phyloP scores from a whole-genome alignment of 2,888 invertebrate genomes.

The Poecilobothrus nobilitatus region DNA sequence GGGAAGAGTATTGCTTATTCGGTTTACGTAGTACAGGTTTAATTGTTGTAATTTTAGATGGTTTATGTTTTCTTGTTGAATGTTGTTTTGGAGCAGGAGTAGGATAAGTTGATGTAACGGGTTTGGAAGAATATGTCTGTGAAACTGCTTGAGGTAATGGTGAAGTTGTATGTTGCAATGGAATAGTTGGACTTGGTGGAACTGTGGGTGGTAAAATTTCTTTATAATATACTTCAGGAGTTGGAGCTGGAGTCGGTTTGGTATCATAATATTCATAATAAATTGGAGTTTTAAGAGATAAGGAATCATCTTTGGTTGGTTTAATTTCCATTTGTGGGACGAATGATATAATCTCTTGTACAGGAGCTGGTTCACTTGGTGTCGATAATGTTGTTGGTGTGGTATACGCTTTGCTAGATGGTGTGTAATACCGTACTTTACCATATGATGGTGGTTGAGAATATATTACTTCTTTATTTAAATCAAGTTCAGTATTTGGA shows the following conservation, averaged over 20 bases:
- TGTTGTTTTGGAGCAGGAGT: not conserved
- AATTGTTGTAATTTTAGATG: conserved; percentile 2
- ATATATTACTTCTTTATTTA: conserved; percentile 29
- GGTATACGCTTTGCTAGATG: conserved; percentile 32
- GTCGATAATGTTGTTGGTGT: conserved; percentile 49
- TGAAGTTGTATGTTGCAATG: conserved; percentile 14
- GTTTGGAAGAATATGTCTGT: not conserved
- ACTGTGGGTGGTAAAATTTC: conserved; percentile 27
- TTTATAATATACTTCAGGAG: conserved; percentile 31
- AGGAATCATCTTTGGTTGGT: conserved; percentile 26
- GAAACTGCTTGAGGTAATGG: conserved; percentile 7
- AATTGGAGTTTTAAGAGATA: conserved; percentile 41
- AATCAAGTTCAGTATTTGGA: conserved; percentile 44
- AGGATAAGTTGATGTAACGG: not conserved
- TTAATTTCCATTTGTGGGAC: conserved; percentile 33
- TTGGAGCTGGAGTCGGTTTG: conserved; percentile 28
- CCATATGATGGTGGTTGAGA: conserved; percentile 8
- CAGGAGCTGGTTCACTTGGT: conserved; percentile 27
- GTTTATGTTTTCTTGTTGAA: not conserved
- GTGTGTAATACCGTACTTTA: not conserved
- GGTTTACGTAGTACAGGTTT: conserved; percentile 18
- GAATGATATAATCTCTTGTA: conserved; percentile 33
- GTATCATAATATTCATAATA: conserved; percentile 44
- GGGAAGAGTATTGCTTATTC: conserved; percentile 12
- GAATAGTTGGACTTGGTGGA: conserved; percentile 19